Evolutionary conservation across 2,797 vertebrate genomes (phyloP).

Genomic region (Staurois parvus): DNA sequence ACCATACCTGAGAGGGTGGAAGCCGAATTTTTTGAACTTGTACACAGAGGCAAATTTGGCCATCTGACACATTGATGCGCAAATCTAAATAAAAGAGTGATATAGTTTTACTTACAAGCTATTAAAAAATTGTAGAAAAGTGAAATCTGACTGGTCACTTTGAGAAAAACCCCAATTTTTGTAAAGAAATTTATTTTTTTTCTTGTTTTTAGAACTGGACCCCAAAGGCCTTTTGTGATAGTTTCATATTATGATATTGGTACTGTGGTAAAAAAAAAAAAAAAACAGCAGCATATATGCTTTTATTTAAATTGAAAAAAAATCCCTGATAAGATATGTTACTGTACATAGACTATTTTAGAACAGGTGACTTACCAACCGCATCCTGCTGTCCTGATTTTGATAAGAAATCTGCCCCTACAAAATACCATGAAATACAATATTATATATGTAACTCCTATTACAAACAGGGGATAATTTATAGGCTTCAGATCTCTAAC

Average conservation of each 20-base stretch:
- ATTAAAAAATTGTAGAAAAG: not conserved
- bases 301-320: too few species aligned
- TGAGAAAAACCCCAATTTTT: not conserved
- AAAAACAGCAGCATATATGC: too few species aligned
- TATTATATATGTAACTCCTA: too few species aligned
- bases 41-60: conserved; percentile 83
- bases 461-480: too few species aligned
- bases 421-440: conserved; percentile 60
- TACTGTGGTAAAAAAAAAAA: too few species aligned
- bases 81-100: conserved; percentile 60
- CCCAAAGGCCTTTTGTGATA: not conserved
- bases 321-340: not conserved
- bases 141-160: not conserved
- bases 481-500: too few species aligned
- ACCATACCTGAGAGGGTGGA: conserved; percentile 77
- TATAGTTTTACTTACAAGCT: not conserved
- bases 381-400: conserved; percentile 79
- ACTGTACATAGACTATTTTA: not conserved
- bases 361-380: conserved; percentile 80
- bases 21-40: conserved; percentile 79
- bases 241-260: too few species aligned
- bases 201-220: not conserved
- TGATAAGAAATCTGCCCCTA: conserved; percentile 87
- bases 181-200: not conserved
- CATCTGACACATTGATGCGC: conserved; percentile 81